Percentiles rank a stretch among this genome's conserved stretches.
phyloP scores from a whole-genome alignment of 2,797 vertebrate species.

The Platyrinchus mystaceus region DNA sequence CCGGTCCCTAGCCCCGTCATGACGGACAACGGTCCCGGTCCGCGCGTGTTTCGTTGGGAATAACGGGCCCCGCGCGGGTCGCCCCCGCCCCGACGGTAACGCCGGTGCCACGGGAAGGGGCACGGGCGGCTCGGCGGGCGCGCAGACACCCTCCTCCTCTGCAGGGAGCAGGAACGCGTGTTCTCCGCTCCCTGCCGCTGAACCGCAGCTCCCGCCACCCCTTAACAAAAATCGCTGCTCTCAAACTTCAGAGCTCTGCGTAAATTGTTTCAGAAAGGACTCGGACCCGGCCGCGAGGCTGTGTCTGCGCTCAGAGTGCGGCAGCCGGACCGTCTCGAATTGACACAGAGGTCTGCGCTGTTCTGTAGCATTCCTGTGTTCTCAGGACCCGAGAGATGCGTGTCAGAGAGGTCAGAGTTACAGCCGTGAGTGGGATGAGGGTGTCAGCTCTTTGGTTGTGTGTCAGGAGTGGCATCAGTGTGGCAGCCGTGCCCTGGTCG shows the following conservation, averaged over 20 bases:
- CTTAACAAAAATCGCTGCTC: no score
- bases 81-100: no score
- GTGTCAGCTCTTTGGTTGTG: rapidly evolving
- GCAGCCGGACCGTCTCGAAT: background rate
- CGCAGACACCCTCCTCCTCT: no score
- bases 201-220: background rate
- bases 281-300: background rate
- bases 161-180: rapidly evolving
- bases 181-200: no score
- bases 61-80: background rate
- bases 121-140: background rate
- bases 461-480: rapidly evolving
- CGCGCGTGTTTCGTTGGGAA: background rate
- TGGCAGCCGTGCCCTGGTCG: rapidly evolving
- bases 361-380: background rate
- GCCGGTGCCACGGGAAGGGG: background rate
- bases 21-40: background rate
- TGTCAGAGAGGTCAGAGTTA: background rate
- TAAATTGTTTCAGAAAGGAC: background rate
- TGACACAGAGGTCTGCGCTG: background rate
- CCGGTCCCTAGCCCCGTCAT: background rate
- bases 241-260: background rate
- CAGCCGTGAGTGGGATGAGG: background rate
- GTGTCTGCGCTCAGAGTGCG: background rate
- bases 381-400: background rate